Base-by-base conservation (phyloP, 2,113 vertebrate genomes). In the Odontesthes bonariensis region DNA sequence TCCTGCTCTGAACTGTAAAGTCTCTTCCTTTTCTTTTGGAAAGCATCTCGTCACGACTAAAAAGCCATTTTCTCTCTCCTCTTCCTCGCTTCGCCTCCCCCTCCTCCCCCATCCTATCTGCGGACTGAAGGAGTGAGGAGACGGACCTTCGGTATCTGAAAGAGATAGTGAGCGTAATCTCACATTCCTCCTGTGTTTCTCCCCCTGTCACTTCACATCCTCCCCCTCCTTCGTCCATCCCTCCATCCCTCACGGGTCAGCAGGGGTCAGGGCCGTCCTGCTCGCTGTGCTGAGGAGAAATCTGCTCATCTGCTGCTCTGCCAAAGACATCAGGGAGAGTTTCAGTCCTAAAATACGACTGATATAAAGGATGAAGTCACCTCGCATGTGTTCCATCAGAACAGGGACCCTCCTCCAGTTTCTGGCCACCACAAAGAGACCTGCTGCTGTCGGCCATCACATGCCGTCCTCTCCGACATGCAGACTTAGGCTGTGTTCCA, bases 171-270 rank as follows among this genome's bases (percentile, higher is more conserved):
- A 69, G 71, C 22, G 51, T 89, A 91, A 91, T 92, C 90, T 90
- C 79, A 81, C 90, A 90, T 92, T 92, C 91, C 91, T 91, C 81
- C 82, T 68, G 77, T 85, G 82, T 93, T 89, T 91, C 83, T 87
- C 82, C 79, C 79, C 73, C 85, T 73, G 87, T 94, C 88, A 90
- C 86, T 87, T 81, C 76, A 85, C 75, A 79, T 85, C 82, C 64
- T 0, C n/a, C 49, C 0, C 61, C 76, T 65, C 77, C 23, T 33
- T 53, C 55, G n/a, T 69, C 74, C 77, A 56, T 55, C 65, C 66
- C 47, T 65, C 79, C 81, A 77, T 73, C 75, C 65, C 61, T 12
- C 4, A 0, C 6, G 67, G 83, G 89, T 91, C 85, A 81, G 64
- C 52, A 68, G 68, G 65, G 86, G 87, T 91, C 88, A 88, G 55